Evolutionary conservation across 2,113 vertebrate species (phyloP).

Genomic region (Mugil cephalus): DNA sequence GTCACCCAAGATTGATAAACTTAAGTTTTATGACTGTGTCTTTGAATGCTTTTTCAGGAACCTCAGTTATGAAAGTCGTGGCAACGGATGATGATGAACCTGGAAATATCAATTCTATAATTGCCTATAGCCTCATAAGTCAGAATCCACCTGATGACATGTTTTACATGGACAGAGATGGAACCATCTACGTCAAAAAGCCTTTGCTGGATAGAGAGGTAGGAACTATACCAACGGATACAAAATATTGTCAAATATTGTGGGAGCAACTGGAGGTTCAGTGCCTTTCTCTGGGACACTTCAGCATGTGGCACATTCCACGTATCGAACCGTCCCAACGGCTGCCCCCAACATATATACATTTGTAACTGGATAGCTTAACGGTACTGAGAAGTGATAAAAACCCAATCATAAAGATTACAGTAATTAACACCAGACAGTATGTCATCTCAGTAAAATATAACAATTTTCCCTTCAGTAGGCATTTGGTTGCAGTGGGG

Average conservation of each 20-base stretch:
- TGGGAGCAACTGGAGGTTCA: no score
- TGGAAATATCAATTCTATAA: constrained; percentile 86
- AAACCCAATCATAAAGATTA: no score
- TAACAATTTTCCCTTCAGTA: no score
- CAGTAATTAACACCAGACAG: no score
- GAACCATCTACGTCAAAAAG: constrained; percentile 81
- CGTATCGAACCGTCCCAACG: no score
- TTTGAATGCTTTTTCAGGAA: constrained; percentile 77
- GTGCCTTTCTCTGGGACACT: no score
- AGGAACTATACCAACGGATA: constrained; percentile 2
- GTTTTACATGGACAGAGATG: constrained; percentile 86
- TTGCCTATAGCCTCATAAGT: constrained; percentile 87
- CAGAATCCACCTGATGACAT: constrained; percentile 84
- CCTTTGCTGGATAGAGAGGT: constrained; percentile 93
- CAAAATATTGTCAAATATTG: not conserved
- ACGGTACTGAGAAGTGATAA: no score
- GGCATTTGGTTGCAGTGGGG: no score
- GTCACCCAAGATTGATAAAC: not conserved
- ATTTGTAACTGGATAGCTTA: no score
- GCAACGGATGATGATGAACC: constrained; percentile 92
- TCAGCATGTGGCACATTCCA: no score
- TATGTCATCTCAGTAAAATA: no score
- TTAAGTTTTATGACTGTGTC: not conserved
- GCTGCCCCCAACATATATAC: no score
- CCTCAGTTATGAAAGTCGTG: constrained; percentile 85